These are phyloP conservation scores for Ectemnius cavifrons DNA, from an alignment of 2,888 invertebrate species.

Conservation along the genomic window DNA sequence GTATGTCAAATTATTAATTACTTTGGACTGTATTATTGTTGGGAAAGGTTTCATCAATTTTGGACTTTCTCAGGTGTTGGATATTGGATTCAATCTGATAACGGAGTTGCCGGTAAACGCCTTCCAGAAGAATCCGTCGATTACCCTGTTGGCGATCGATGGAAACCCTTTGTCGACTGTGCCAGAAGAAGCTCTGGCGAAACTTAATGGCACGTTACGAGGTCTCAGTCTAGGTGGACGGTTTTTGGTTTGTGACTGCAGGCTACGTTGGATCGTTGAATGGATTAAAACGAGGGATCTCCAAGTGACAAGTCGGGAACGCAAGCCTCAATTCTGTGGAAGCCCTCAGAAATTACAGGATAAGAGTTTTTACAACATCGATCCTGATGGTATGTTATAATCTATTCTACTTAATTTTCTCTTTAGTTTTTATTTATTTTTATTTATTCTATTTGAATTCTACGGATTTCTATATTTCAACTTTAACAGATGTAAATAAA, in stretches of 20 bases:
- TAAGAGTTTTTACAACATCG: slow-evolving; percentile 91
- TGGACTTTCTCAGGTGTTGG: slow-evolving; percentile 83
- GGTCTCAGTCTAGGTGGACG: slow-evolving; percentile 93
- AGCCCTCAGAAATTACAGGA: slow-evolving; percentile 89
- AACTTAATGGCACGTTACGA: slow-evolving; percentile 89
- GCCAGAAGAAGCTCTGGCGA: slow-evolving; percentile 87
- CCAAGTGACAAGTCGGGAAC: slow-evolving; percentile 94
- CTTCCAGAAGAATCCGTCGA: slow-evolving; percentile 89
- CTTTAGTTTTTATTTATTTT: neutral
- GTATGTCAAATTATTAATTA: slow-evolving; percentile 67
- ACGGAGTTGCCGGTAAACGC: slow-evolving; percentile 89
- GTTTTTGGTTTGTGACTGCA: slow-evolving; percentile 93
- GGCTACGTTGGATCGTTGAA: slow-evolving; percentile 91
- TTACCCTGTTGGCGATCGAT: slow-evolving; percentile 92
- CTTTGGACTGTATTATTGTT: slow-evolving; percentile 9
- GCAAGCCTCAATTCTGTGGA: slow-evolving; percentile 95
- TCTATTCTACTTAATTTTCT: too few species aligned
- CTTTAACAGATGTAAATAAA: too few species aligned
- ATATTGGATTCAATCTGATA: slow-evolving; percentile 94
- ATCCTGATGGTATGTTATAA: slow-evolving; percentile 82
- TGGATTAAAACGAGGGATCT: slow-evolving; percentile 93
- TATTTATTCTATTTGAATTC: neutral
- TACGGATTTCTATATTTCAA: too few species aligned
- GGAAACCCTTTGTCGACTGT: slow-evolving; percentile 93
- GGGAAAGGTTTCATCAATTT: neutral